Conservation (phyloP, 30 jellyfish, hydroid and myxozoan species). For the Turritopsis dohrnii region DNA sequence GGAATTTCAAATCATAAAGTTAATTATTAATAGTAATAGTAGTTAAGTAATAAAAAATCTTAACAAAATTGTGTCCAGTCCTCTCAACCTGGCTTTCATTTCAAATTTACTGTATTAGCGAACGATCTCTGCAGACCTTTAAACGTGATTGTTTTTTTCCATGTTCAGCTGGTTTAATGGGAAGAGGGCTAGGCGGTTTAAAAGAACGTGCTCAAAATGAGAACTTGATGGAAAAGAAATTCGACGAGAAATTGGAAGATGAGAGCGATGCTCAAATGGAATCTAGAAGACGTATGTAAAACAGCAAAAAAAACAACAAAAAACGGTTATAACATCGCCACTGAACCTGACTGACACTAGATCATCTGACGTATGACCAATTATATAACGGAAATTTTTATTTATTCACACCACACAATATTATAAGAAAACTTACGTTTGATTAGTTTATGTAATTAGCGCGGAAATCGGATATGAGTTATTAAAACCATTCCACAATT, state of each 20-base stretch:
- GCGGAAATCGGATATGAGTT: background rate
- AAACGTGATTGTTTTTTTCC: background rate
- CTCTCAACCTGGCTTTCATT: no score
- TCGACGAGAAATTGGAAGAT: conserved; percentile 9
- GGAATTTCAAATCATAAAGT: no score
- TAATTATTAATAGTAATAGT: no score
- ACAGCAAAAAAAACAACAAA: no score
- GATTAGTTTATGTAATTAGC: background rate
- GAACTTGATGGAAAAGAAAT: conserved; percentile 13
- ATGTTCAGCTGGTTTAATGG: conserved; percentile 23
- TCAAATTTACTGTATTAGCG: no score
- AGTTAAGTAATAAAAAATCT: no score
- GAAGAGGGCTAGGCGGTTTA: conserved; percentile 22
- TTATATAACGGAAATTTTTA: no score
- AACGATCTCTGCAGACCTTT: no score
- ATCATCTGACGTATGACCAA: background rate
- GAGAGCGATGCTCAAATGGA: conserved; percentile 3
- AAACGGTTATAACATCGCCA: no score
- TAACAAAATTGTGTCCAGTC: no score
- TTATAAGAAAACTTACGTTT: background rate
- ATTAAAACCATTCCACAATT: background rate
- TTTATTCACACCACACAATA: background rate
- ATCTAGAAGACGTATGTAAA: background rate
- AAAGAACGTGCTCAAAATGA: conserved; percentile 29
- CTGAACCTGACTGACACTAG: background rate